These are phyloP conservation scores for Umimayanthus chanpuru DNA, from an alignment of 92 coral and sea anemone genomes.

Conservation along the genomic window DNA sequence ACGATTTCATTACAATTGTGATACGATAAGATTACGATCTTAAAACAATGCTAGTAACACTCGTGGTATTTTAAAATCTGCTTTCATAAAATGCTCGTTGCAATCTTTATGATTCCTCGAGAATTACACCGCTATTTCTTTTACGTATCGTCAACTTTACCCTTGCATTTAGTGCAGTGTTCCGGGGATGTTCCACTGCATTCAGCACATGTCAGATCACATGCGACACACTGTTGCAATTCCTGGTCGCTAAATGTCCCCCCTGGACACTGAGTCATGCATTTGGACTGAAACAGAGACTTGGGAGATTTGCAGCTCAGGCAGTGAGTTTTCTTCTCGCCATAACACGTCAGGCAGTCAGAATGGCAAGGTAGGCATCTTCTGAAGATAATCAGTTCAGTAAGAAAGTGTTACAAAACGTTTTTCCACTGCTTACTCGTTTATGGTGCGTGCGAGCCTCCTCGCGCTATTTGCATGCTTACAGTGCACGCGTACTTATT, in stretches of 20 bases:
- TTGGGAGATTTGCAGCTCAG: constrained; percentile 71
- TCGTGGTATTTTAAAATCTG: too few relatives aligned
- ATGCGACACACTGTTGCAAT: constrained; percentile 63
- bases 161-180: constrained; percentile 80
- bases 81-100: too few relatives aligned
- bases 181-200: constrained; percentile 66
- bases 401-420: background rate
- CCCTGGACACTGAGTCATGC: constrained; percentile 76
- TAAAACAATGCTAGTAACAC: too few relatives aligned
- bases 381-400: background rate
- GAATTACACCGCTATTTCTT: background rate
- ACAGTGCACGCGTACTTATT: background rate
- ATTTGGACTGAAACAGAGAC: constrained; percentile 61
- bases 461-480: background rate
- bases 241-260: constrained; percentile 68
- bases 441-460: background rate
- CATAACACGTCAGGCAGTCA: constrained; percentile 81
- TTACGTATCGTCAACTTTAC: constrained; percentile 40
- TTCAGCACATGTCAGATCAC: constrained; percentile 71
- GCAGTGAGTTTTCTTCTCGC: constrained; percentile 63
- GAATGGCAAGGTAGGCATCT: constrained; percentile 77
- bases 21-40: too few relatives aligned
- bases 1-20: too few relatives aligned
- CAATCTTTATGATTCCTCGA: too few relatives aligned
- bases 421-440: background rate